phyloP scores from a whole-genome alignment of 2,888 invertebrate genomes.

The Ectropis crepuscularia region DNA sequence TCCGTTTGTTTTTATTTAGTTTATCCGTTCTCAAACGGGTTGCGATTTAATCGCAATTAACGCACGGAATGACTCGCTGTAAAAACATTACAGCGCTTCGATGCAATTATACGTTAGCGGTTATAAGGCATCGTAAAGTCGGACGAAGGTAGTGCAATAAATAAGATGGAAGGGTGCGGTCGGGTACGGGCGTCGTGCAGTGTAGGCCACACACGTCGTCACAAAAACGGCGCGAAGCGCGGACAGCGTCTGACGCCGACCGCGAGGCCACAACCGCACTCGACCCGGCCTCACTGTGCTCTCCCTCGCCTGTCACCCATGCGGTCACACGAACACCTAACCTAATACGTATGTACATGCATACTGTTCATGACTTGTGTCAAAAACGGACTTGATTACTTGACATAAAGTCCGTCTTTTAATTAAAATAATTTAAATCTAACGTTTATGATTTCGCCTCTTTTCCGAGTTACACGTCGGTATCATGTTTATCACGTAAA shows the following conservation, averaged over 20 bases:
- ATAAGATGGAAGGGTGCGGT: slow-evolving; percentile 48
- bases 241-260: slow-evolving; percentile 47
- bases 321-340: slow-evolving; percentile 53
- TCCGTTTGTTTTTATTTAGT: slow-evolving; percentile 56
- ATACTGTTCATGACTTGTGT: slow-evolving; percentile 49
- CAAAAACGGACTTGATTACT: too few relatives aligned
- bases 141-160: slow-evolving; percentile 57
- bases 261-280: slow-evolving; percentile 54
- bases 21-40: slow-evolving; percentile 54
- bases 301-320: slow-evolving; percentile 47
- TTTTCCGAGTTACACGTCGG: too few relatives aligned
- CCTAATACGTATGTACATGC: not conserved
- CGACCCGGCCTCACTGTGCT: slow-evolving; percentile 35
- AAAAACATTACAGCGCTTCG: slow-evolving; percentile 52
- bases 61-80: slow-evolving; percentile 54
- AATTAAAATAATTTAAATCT: too few relatives aligned
- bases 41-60: slow-evolving; percentile 62
- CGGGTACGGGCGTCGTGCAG: slow-evolving; percentile 34
- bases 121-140: slow-evolving; percentile 61
- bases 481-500: too few relatives aligned
- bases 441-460: too few relatives aligned
- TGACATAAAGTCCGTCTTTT: too few relatives aligned
- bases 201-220: slow-evolving; percentile 58
- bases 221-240: slow-evolving; percentile 41
- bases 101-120: slow-evolving; percentile 63